Evolutionary conservation across 2,113 vertebrate species (phyloP).

Genomic region (rabbit (Oryctolagus cuniculus)): DNA sequence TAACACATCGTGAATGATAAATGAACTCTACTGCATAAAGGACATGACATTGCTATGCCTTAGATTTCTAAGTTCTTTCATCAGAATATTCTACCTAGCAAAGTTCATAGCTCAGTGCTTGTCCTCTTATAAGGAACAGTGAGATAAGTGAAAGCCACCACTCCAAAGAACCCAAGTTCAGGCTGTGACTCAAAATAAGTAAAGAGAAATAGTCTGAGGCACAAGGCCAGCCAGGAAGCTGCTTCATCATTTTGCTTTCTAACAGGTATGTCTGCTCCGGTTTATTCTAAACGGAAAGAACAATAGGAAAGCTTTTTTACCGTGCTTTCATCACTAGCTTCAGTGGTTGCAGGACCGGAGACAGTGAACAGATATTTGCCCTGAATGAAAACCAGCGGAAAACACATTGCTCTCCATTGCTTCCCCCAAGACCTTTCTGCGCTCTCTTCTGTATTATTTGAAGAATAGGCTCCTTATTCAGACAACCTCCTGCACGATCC

Average conservation of each 20-base stretch:
- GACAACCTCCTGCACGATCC: slow-evolving; percentile 29
- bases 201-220: not conserved
- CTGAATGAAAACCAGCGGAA: slow-evolving; percentile 37
- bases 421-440: slow-evolving; percentile 1
- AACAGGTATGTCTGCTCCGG: not conserved
- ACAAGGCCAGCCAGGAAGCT: not conserved
- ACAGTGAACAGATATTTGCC: slow-evolving; percentile 48
- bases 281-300: slow-evolving; percentile 17
- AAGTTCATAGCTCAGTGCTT: slow-evolving; percentile 67
- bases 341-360: slow-evolving; percentile 24
- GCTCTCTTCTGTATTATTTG: not conserved
- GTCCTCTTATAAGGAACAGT: slow-evolving; percentile 26
- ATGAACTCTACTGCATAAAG: slow-evolving; percentile 72
- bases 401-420: slow-evolving; percentile 16
- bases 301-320: slow-evolving; percentile 22
- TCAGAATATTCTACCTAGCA: slow-evolving; percentile 63
- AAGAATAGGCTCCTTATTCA: slow-evolving; percentile 65
- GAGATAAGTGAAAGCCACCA: slow-evolving; percentile 45
- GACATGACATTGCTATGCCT: slow-evolving; percentile 76
- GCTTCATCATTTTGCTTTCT: not conserved
- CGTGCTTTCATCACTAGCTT: slow-evolving; percentile 42
- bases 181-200: slow-evolving; percentile 35
- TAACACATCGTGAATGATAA: slow-evolving; percentile 77
- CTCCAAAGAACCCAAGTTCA: slow-evolving; percentile 31
- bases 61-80: slow-evolving; percentile 68